A percentile compares a stretch with the other conserved stretches of the same genome.
Conservation (phyloP, 2,797 vertebrate genomes). For the Mormyrops attenuatus region DNA sequence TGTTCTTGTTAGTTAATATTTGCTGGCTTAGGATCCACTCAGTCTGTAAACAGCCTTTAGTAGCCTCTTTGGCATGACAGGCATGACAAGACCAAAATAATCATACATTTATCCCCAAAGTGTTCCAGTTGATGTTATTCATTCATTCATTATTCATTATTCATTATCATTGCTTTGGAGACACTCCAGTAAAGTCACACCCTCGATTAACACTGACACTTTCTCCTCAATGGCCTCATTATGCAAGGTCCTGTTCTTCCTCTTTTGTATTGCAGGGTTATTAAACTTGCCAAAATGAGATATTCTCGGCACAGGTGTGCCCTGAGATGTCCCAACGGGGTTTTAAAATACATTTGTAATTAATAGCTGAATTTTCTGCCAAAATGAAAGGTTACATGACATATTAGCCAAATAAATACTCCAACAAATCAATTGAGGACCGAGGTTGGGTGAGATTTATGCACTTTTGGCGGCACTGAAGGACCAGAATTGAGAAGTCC, state of each 20-base stretch:
- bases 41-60: background rate
- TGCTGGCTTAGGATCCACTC: background rate
- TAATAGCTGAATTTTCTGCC: background rate
- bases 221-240: conserved; percentile 13
- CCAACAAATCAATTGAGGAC: background rate
- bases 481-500: background rate
- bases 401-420: background rate
- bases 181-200: background rate
- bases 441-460: background rate
- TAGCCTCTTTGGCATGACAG: background rate
- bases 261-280: background rate
- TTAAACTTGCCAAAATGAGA: conserved; percentile 8
- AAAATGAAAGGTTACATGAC: background rate
- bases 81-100: background rate
- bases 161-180: background rate
- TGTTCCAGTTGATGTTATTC: background rate
- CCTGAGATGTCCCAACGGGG: background rate
- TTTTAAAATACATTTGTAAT: conserved; percentile 15
- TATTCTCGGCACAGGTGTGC: background rate
- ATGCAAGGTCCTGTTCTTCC: background rate
- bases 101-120: background rate
- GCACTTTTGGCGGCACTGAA: background rate
- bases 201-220: background rate
- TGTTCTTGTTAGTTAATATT: background rate
- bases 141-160: background rate